Percentiles rank a stretch among this genome's conserved stretches.
These are phyloP conservation scores for Pollicipes pollicipes DNA, from an alignment of 1,140 invertebrate genomes.

Conservation along the genomic window DNA sequence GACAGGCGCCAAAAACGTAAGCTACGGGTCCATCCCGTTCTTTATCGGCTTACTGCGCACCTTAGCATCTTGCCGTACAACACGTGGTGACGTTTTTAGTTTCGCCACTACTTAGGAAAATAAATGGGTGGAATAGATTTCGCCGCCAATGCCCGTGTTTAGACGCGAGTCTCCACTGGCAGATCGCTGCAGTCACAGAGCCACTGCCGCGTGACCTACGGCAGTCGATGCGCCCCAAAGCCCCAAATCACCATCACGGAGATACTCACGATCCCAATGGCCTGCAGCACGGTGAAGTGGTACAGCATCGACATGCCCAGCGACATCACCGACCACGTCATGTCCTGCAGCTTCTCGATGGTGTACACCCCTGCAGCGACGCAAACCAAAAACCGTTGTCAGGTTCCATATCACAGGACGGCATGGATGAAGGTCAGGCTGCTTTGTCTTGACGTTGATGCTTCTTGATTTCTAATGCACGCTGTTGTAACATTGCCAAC, in stretches of 20 bases:
- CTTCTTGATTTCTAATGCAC: background rate
- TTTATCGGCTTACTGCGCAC: no score
- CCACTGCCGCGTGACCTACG: background rate
- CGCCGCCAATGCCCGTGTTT: no score
- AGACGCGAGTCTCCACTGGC: background rate
- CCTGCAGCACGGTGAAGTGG: slow-evolving; percentile 68
- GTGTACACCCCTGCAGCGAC: slow-evolving; percentile 54
- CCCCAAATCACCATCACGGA: background rate
- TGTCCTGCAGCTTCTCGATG: slow-evolving; percentile 55
- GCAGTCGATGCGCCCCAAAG: background rate
- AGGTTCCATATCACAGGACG: no score
- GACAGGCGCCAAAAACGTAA: no score
- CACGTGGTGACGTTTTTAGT: no score
- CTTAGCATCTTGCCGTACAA: no score
- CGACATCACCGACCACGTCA: slow-evolving; percentile 65
- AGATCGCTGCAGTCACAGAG: background rate
- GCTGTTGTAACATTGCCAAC: no score
- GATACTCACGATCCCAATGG: slow-evolving; percentile 61
- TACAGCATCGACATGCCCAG: slow-evolving; percentile 65
- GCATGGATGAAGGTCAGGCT: no score
- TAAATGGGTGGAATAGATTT: no score
- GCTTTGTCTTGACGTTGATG: background rate
- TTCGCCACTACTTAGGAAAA: no score
- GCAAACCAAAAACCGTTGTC: background rate
- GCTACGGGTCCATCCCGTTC: no score